Conservation (phyloP, 2,888 invertebrate genomes). For the Aleiodes alternator region DNA sequence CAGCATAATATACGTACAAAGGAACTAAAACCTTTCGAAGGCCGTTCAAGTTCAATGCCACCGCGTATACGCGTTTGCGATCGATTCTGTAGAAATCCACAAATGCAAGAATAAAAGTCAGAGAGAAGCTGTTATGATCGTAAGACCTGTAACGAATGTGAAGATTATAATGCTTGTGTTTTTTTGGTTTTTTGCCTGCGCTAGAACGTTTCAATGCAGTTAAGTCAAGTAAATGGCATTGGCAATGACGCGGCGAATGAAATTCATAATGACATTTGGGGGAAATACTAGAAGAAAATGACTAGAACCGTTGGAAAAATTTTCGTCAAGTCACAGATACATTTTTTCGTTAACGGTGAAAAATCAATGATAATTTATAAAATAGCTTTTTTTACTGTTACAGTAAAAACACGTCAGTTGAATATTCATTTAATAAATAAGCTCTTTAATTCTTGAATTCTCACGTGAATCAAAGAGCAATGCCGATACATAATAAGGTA, state of each 20-base stretch:
- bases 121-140: constrained; percentile 21
- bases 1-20: constrained; percentile 26
- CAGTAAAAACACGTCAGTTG: no score
- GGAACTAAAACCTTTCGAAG: constrained; percentile 34
- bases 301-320: constrained; percentile 14
- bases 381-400: not conserved
- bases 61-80: constrained; percentile 26
- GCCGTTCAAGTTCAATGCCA: constrained; percentile 46
- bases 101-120: constrained; percentile 26
- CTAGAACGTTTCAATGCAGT: constrained; percentile 1
- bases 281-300: not conserved
- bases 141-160: constrained; percentile 22
- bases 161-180: constrained; percentile 14
- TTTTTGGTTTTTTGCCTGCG: not conserved
- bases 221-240: constrained; percentile 10
- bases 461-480: no score
- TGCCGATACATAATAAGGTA: no score
- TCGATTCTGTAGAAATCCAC: constrained; percentile 30
- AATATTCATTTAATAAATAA: no score
- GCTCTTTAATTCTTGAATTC: no score
- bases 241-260: constrained; percentile 26
- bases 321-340: constrained; percentile 21
- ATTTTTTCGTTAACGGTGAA: constrained; percentile 14
- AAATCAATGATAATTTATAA: constrained; percentile 19
- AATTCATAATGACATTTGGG: constrained; percentile 27